phyloP scores from a whole-genome alignment of 1,140 invertebrate species.

The Diachasma alloeum region DNA sequence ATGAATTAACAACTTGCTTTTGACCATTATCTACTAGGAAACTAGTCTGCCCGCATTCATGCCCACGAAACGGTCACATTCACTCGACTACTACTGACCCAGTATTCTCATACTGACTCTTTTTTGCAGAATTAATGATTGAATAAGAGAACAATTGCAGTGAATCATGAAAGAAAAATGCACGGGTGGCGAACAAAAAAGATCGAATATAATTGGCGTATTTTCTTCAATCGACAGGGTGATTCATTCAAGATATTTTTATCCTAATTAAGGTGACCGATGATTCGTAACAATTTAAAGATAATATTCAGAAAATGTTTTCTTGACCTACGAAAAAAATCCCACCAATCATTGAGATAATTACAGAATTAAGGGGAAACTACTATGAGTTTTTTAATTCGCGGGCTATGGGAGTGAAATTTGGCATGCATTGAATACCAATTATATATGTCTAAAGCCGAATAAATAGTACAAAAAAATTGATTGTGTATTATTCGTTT shows the following conservation, averaged over 20 bases:
- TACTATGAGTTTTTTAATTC: no score
- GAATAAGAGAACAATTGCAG: background rate
- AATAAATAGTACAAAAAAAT: no score
- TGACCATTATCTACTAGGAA: conserved; percentile 9
- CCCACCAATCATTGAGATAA: no score
- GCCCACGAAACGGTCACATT: conserved; percentile 6
- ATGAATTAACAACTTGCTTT: background rate
- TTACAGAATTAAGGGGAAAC: no score
- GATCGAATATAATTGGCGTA: background rate
- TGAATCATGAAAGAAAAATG: background rate
- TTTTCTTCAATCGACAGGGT: background rate
- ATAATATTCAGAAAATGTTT: background rate
- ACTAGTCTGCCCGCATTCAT: conserved; percentile 21
- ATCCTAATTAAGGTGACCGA: background rate
- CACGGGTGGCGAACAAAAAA: background rate
- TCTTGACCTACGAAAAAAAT: no score
- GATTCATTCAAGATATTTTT: background rate
- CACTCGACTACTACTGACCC: conserved; percentile 19
- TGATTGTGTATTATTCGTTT: no score
- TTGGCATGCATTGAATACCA: no score
- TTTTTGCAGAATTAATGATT: background rate
- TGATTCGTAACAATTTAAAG: background rate
- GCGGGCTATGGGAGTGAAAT: no score
- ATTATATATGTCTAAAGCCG: no score
- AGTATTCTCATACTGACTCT: background rate